A percentile compares a stretch with the other conserved stretches of the same genome.
phyloP scores from a whole-genome alignment of 2,888 invertebrate genomes.

The Tyria jacobaeae region DNA sequence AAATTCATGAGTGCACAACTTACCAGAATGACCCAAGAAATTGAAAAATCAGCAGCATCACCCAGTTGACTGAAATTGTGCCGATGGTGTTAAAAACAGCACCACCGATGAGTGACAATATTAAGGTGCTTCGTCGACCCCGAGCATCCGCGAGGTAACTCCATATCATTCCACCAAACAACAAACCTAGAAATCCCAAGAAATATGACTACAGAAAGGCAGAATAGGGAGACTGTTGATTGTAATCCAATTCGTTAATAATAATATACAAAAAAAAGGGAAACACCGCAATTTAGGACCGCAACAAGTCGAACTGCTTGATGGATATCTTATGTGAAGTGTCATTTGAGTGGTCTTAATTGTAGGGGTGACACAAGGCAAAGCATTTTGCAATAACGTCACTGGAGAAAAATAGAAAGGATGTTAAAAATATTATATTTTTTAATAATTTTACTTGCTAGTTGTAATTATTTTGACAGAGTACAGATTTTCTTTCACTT shows the following conservation, averaged over 20 bases:
- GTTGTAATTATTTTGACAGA: neutral
- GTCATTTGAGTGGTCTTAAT: too few relatives aligned
- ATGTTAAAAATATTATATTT: too few relatives aligned
- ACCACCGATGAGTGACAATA: constrained; percentile 58
- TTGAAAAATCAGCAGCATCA: constrained; percentile 72
- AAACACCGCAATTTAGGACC: too few relatives aligned
- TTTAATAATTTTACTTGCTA: too few relatives aligned
- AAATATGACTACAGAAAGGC: neutral
- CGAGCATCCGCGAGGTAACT: constrained; percentile 73
- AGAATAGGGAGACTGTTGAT: too few relatives aligned
- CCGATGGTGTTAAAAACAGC: constrained; percentile 64
- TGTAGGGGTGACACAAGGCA: too few relatives aligned
- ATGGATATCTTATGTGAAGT: too few relatives aligned
- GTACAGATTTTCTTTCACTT: neutral
- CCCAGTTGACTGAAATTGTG: constrained; percentile 75
- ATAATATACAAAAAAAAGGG: too few relatives aligned
- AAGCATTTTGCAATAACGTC: too few relatives aligned
- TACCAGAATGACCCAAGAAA: constrained; percentile 68
- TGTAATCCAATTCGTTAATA: too few relatives aligned
- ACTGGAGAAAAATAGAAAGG: too few relatives aligned
- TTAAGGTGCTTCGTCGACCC: constrained; percentile 66
- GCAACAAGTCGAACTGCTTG: too few relatives aligned
- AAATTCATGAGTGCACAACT: constrained; percentile 43
- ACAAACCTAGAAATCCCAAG: constrained; percentile 54
- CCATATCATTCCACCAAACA: constrained; percentile 68